Percentiles rank a stretch among this genome's conserved stretches.
These are phyloP conservation scores for Blastobasis lacticolella DNA, from an alignment of 2,888 invertebrate species.

Conservation along the genomic window DNA sequence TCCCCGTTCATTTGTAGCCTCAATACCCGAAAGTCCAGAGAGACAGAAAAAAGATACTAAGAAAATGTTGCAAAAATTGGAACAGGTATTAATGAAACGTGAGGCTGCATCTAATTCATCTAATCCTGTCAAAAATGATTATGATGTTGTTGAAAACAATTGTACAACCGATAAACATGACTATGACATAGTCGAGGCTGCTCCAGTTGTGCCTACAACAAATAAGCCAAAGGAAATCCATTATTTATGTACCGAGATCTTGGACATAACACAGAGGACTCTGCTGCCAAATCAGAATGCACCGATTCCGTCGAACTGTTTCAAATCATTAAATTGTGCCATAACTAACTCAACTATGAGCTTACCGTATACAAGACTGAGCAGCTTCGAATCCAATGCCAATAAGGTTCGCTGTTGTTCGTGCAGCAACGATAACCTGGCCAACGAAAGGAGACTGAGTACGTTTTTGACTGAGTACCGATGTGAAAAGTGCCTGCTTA, in stretches of 20 bases:
- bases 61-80: constrained; percentile 78
- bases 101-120: constrained; percentile 43
- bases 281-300: constrained; percentile 35
- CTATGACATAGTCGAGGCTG: constrained; percentile 35
- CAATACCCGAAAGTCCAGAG: constrained; percentile 32
- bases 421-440: constrained; percentile 34
- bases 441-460: constrained; percentile 17
- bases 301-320: constrained; percentile 48
- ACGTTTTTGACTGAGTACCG: constrained; percentile 25
- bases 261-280: constrained; percentile 53
- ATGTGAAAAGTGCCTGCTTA: constrained; percentile 42
- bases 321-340: constrained; percentile 61
- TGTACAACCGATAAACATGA: constrained; percentile 23
- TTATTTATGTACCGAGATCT: constrained; percentile 64
- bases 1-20: constrained; percentile 74
- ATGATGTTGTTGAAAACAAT: constrained; percentile 17
- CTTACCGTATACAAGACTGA: constrained; percentile 54
- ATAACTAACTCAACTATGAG: constrained; percentile 50
- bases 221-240: constrained; percentile 62
- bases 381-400: constrained; percentile 26
- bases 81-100: constrained; percentile 71
- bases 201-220: constrained; percentile 28
- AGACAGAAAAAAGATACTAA: constrained; percentile 68
- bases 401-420: constrained; percentile 28
- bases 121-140: constrained; percentile 21